Evolutionary conservation across 23 tunicate genomes (phyloP), one percentile per base, ranked within the genome.

Genomic region (Diplosoma virens): DNA sequence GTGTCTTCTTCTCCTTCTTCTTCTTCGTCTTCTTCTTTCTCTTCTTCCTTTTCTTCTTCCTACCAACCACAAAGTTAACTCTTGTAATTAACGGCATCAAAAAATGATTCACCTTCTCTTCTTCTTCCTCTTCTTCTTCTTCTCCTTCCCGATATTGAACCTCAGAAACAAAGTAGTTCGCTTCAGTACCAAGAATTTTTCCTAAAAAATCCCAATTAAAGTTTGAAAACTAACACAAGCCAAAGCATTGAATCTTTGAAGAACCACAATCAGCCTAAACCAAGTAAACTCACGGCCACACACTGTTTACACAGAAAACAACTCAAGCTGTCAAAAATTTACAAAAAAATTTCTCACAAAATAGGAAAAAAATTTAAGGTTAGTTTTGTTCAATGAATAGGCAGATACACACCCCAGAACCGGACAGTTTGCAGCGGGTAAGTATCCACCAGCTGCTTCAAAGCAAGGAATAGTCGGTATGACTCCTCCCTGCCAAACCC

Each of bases 81-180:
- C n/a, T n/a, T n/a, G n/a, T n/a, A n/a, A n/a, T n/a, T n/a, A n/a
- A n/a, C n/a, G n/a, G 50, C 50, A 18, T 3, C 65, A 28, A 16
- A 79, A 33, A 17, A 4, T 35, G 16, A 41, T 24, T 26, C 47
- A 48, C 80, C 31, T 85, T 71, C 59, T 90, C 97, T 59, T 94
- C 99, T 35, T 94, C 99, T 75, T 88, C 95, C 66, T 88, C 95
- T 58, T 87, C 95, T 66, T 87, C 98, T 47, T 94, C 99, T 53
- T 94, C 99, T 31, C 99, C 99, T 55, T 94, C 99, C 50, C 99
- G 71, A 64, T 87, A 94, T 41, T 83, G 95, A 60, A 88, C 94
- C 47, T 94, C 99, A 21, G 95, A 90, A 6, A 94, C 84, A 33
- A 88, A 59, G 37, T 94, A 94, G 54, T 94, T 94, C 32, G 89